Evolutionary conservation across 2,888 invertebrate genomes (phyloP), one percentile per base, ranked within the genome.

Genomic region (Phaedon cochleariae): DNA sequence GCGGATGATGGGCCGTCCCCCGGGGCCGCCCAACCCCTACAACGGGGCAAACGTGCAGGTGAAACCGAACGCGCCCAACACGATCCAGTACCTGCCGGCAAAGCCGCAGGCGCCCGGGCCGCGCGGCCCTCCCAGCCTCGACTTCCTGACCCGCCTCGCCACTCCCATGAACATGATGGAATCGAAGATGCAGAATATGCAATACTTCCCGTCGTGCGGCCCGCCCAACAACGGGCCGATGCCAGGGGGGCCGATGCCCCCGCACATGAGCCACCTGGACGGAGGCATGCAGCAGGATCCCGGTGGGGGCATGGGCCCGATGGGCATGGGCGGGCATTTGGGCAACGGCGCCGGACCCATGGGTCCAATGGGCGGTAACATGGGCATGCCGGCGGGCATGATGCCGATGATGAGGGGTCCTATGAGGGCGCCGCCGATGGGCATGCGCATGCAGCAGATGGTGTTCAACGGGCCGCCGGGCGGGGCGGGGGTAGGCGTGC

Each of bases 61-160:
- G 22, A 97, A 97, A 84, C 94, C 97, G 9, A 96, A 94, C 83
- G 96, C 97, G 10, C 97, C 98, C 0, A 98, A 98, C 84, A 98
- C 98, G 37, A 98, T 98, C 81, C 97, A 98, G 86, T 98, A 98
- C 87, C 89, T 97, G 83, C 98, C 98, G 20, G 95, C 96, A 58
- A 89, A 96, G 84, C 94, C 97, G n/a, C 95, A 95, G 81, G 90
- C 92, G 92, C 0, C 86, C 92, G 63, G 92, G 90, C 52, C 94
- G 92, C 86, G 95, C 49, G 92, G 92, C 9, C 94, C 95, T 4
- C 95, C 95, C 45, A 93, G 94, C 84, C 85, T 96, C 70, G 95
- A 96, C 78, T 96, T 96, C 84, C 85, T 96, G 62, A 95, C 94
- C 76, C 88, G 96, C 65, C 96, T 93, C 78, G 91, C 95, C 18